Percentiles rank a stretch among this genome's conserved stretches.
Evolutionary conservation across 2,888 invertebrate species (phyloP).

Genomic region (Rhingia rostrata): DNA sequence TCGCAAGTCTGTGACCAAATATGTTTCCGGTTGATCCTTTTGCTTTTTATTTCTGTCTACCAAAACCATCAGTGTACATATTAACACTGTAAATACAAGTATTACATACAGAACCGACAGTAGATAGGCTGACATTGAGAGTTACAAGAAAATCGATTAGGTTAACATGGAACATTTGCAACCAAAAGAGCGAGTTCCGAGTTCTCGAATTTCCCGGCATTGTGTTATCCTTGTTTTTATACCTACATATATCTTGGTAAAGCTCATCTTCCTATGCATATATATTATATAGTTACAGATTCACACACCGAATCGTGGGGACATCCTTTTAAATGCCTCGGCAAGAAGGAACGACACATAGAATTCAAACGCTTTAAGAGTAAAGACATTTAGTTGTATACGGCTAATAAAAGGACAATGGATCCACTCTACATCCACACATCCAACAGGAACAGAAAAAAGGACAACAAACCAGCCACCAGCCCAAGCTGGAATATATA

Average conservation of each 20-base stretch:
- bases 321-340: constrained; percentile 58
- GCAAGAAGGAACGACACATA: constrained; percentile 43
- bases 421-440: constrained; percentile 55
- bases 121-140: constrained; percentile 73
- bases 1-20: constrained; percentile 73
- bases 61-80: constrained; percentile 36
- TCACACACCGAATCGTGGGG: not conserved
- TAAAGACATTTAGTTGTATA: constrained; percentile 53
- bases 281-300: constrained; percentile 50
- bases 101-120: constrained; percentile 17
- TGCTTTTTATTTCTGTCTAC: constrained; percentile 42
- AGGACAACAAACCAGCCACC: constrained; percentile 54
- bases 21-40: constrained; percentile 70
- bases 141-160: constrained; percentile 73
- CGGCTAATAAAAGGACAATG: constrained; percentile 72
- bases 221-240: constrained; percentile 27
- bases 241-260: constrained; percentile 44
- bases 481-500: not conserved
- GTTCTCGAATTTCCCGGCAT: constrained; percentile 21
- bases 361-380: constrained; percentile 59
- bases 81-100: constrained; percentile 56
- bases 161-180: constrained; percentile 46
- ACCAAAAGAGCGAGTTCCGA: constrained; percentile 31
- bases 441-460: constrained; percentile 24
- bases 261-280: constrained; percentile 33